Evolutionary conservation across 2,113 vertebrate species (phyloP).

Genomic region (Colossoma macropomum): DNA sequence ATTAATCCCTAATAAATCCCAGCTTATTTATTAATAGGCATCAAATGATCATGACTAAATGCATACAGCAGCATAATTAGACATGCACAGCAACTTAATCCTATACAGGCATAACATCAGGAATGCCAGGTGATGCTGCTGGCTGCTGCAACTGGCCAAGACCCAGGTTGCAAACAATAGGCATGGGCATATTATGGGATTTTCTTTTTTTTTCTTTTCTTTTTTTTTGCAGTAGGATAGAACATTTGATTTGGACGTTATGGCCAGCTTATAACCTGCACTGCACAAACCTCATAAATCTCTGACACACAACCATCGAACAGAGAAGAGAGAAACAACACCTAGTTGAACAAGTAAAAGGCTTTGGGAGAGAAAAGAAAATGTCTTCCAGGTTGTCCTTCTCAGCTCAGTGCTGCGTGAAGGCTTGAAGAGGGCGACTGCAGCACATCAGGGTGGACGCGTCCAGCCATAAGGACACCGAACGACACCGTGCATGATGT

Average conservation of each 20-base stretch:
- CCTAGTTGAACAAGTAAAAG: background rate
- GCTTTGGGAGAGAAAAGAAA: conserved; percentile 41
- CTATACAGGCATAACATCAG: background rate
- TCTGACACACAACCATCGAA: background rate
- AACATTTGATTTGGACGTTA: background rate
- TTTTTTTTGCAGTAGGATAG: conserved; percentile 7
- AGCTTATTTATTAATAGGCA: too few relatives aligned
- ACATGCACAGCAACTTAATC: too few relatives aligned
- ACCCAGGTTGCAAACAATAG: conserved; percentile 18
- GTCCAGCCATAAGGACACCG: background rate
- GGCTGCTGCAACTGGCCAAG: conserved; percentile 36
- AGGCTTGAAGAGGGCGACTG: conserved; percentile 19
- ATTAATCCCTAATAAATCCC: too few relatives aligned
- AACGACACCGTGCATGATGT: background rate
- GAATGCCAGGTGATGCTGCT: conserved; percentile 22
- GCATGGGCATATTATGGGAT: conserved; percentile 1
- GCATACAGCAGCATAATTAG: background rate
- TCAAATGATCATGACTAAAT: too few relatives aligned
- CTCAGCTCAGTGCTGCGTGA: conserved; percentile 17
- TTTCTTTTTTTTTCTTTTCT: background rate
- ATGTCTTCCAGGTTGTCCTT: conserved; percentile 53
- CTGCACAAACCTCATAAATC: background rate
- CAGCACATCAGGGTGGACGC: conserved; percentile 15
- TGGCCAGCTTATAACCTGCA: background rate
- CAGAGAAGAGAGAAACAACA: background rate